These are phyloP conservation scores for Synchiropus splendidus DNA, from an alignment of 2,113 vertebrate genomes.

Conservation along the genomic window DNA sequence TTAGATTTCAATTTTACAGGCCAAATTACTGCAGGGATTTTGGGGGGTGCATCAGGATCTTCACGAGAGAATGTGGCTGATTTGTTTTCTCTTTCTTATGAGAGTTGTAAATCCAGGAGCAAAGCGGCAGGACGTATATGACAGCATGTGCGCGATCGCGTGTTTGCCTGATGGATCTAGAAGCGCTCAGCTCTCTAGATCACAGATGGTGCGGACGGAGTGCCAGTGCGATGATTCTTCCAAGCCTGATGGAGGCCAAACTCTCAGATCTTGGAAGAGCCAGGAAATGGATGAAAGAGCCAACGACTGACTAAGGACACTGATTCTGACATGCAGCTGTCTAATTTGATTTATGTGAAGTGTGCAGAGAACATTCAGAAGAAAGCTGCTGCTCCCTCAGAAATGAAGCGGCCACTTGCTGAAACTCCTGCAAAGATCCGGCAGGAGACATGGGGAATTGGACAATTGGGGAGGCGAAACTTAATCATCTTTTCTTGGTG, in stretches of 20 bases:
- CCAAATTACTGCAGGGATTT: too few relatives aligned
- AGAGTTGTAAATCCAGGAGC: too few relatives aligned
- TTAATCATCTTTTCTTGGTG: slow-evolving; percentile 26
- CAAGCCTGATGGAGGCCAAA: slow-evolving; percentile 54
- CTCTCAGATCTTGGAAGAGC: slow-evolving; percentile 60
- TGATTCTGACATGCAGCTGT: slow-evolving; percentile 57
- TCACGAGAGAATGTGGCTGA: too few relatives aligned
- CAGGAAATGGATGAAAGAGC: slow-evolving; percentile 51
- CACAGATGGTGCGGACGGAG: slow-evolving; percentile 63
- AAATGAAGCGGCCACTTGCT: too few relatives aligned
- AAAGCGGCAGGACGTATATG: too few relatives aligned
- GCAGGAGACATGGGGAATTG: slow-evolving; percentile 24
- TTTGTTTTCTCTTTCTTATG: too few relatives aligned
- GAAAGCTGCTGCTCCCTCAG: slow-evolving; percentile 27
- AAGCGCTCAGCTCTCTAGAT: slow-evolving; percentile 38
- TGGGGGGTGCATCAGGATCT: too few relatives aligned
- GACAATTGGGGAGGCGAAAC: slow-evolving; percentile 23
- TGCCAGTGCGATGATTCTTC: slow-evolving; percentile 58
- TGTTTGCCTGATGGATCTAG: too few relatives aligned
- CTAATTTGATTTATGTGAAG: slow-evolving; percentile 56
- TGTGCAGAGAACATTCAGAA: slow-evolving; percentile 40
- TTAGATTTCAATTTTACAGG: too few relatives aligned
- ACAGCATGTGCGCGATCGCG: slow-evolving; percentile 16
- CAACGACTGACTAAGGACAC: slow-evolving; percentile 64
- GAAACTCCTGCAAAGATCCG: slow-evolving; percentile 39